A percentile compares a stretch with the other conserved stretches of the same genome.
Evolutionary conservation across 2,888 invertebrate species (phyloP).

Genomic region (Exephanes ischioxanthus): DNA sequence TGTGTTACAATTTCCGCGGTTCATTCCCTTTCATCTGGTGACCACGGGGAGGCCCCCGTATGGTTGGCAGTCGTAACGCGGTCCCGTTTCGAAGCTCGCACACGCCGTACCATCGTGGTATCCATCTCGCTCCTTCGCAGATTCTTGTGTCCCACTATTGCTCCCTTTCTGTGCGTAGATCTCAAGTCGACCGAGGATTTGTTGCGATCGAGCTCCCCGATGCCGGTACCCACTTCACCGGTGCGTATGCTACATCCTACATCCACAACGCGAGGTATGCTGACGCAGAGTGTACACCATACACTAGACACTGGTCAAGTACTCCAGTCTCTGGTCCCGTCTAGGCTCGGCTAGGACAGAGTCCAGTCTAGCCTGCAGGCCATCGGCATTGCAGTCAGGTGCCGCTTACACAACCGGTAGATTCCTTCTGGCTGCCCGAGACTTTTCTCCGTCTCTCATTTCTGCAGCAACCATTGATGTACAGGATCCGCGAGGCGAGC

Average conservation of each 20-base stretch:
- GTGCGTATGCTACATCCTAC: constrained; percentile 40
- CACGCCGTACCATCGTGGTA: constrained; percentile 5
- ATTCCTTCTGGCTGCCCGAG: constrained; percentile 75
- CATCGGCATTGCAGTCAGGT: constrained; percentile 82
- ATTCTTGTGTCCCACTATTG: constrained; percentile 14
- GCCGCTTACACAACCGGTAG: constrained; percentile 82
- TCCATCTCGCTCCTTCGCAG: constrained; percentile 11
- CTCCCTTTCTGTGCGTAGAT: constrained; percentile 41
- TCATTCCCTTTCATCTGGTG: constrained; percentile 77
- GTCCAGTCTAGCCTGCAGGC: constrained; percentile 66
- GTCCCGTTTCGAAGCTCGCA: constrained; percentile 23
- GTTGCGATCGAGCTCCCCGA: constrained; percentile 1
- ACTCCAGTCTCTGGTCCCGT: constrained; percentile 58
- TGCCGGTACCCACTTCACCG: constrained; percentile 6
- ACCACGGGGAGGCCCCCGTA: not conserved
- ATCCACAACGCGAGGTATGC: constrained; percentile 12
- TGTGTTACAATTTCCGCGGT: constrained; percentile 78
- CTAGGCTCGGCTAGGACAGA: constrained; percentile 60
- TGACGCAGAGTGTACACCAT: constrained; percentile 25
- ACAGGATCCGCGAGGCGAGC: constrained; percentile 17
- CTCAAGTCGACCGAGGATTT: constrained; percentile 17
- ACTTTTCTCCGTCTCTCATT: constrained; percentile 46
- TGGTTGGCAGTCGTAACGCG: constrained; percentile 32
- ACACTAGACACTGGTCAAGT: constrained; percentile 48
- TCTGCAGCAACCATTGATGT: constrained; percentile 34